Evolutionary conservation across 1,140 invertebrate genomes (phyloP), one percentile per base, ranked within the genome.

Genomic region (Sycobia sp.): DNA sequence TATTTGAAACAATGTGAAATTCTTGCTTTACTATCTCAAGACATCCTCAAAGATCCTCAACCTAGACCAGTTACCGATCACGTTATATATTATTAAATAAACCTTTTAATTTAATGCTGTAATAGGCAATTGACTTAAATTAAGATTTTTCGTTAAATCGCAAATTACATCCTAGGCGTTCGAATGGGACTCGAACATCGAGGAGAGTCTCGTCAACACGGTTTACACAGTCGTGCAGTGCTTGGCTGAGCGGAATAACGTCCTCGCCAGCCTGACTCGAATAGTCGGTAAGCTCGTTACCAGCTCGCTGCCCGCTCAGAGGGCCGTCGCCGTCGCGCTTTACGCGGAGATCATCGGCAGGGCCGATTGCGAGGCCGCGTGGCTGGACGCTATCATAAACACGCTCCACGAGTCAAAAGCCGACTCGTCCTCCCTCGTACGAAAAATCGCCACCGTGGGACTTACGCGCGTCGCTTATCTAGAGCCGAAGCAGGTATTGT

Each of bases 371-470:
- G 75, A 72, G n/a, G 43, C 47, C 2, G 69, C 75, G 50, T 79
- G 76, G 76, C 57, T 80, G 8, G 76, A 80, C 32, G 71, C 71
- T 1, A 76, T 77, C 9, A 73, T 80, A 9, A 78, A 77, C 50
- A 65, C 68, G 4, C 46, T 80, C 5, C 68, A 76, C 39, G 75
- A 79, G 56, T 71, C 76, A 0, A 78, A 73, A 66, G 20, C 71
- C 4, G 78, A 81, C 57, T 81, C 77, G 0, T 78, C 75, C 1
- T 59, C 74, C 0, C 67, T 81, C 3, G 77, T 81, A 0, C 56
- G 78, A 51, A 79, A 74, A 63, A 58, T 77, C 1, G 76, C 76
- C 5, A 78, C 71, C 0, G 74, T 75, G 20, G 78, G 78, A 8
- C 68, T 81, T 0, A 69, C 74, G 1, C 71, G 69, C 27, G 74